Conservation (phyloP, 2,888 invertebrate species). For the Agrochola litura region DNA sequence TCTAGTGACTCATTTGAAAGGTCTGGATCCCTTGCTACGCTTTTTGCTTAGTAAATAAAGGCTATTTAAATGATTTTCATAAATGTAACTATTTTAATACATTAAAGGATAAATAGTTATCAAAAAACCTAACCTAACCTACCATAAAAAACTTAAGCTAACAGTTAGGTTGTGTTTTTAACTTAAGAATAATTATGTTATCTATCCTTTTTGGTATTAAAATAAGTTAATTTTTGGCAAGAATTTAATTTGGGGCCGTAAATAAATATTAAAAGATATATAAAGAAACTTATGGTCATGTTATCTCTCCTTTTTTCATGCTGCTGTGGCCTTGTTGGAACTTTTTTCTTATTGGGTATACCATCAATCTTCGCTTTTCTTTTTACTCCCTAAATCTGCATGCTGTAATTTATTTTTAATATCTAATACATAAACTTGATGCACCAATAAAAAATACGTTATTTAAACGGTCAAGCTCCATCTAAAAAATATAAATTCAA, state of each 20-base stretch:
- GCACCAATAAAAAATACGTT: slow-evolving; percentile 87
- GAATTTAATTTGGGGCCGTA: slow-evolving; percentile 13
- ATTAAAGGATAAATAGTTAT: neutral
- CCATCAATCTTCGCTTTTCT: slow-evolving; percentile 73
- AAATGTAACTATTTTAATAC: slow-evolving; percentile 9
- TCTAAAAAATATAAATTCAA: slow-evolving; percentile 89
- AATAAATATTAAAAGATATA: slow-evolving; percentile 47
- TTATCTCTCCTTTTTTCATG: slow-evolving; percentile 85
- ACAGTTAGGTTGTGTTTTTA: neutral
- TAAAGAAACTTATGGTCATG: slow-evolving; percentile 86
- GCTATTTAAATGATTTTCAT: slow-evolving; percentile 14
- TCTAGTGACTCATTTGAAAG: neutral
- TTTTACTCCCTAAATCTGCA: slow-evolving; percentile 77
- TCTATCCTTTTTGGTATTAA: neutral
- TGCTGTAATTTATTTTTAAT: slow-evolving; percentile 72
- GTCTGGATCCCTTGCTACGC: slow-evolving; percentile 68
- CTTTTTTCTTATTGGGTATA: slow-evolving; percentile 87
- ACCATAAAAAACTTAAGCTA: neutral
- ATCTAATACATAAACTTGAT: slow-evolving; percentile 74
- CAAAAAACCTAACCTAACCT: neutral
- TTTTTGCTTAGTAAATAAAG: slow-evolving; percentile 61
- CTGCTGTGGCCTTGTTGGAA: slow-evolving; percentile 87
- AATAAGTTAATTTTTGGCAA: slow-evolving; percentile 27
- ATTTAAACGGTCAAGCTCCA: slow-evolving; percentile 88
- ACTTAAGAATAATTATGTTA: neutral